Evolutionary conservation across 2,797 vertebrate species (phyloP), one percentile per base, ranked within the genome.

Genomic region (Sebastes baramenuke): DNA sequence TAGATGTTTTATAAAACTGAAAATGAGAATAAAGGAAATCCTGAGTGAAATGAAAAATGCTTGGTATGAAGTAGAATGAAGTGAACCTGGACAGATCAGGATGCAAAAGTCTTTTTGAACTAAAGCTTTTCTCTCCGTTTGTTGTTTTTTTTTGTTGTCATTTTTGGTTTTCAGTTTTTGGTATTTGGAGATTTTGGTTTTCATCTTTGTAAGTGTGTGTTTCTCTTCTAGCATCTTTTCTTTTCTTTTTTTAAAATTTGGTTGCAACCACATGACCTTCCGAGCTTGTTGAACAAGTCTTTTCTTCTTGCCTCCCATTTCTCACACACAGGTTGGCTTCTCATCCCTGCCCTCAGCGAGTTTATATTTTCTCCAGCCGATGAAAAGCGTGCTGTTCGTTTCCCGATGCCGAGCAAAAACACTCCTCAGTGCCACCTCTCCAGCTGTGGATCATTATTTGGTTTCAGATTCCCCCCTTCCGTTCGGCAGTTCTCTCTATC

Each of bases 61-160:
- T 85, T 86, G 85, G 30, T 16, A 2, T 86, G 89, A 83, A 1
- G 75, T 18, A n/a, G 78, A 8, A 75, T 89, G 84, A 86, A 69
- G 86, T 77, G 93, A 93, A 92, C 95, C 89, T 58, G 87, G 89
- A 85, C 76, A 24, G 92, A 89, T 93, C 94, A 94, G 89, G n/a
- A 80, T 92, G 93, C 89, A 89, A 92, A 95, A 95, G 96, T 95
- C 95, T 96, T 93, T 90, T 96, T 95, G 93, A 96, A 92, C 95
- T 97, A 97, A 97, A 97, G 97, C 97, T 97, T 96, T 95, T 96
- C 96, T 95, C 94, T 96, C 95, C 95, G 88, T 95, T 94, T 93
- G 80, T 90, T 86, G 67, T 68, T 86, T 29, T 87, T 87, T 88
- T 80, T 95, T 94, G 68, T 20, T 84, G 16, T 68, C 14, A 74